These are phyloP conservation scores for Drosophila subquinaria DNA, from an alignment of 2,888 invertebrate species.

Conservation along the genomic window DNA sequence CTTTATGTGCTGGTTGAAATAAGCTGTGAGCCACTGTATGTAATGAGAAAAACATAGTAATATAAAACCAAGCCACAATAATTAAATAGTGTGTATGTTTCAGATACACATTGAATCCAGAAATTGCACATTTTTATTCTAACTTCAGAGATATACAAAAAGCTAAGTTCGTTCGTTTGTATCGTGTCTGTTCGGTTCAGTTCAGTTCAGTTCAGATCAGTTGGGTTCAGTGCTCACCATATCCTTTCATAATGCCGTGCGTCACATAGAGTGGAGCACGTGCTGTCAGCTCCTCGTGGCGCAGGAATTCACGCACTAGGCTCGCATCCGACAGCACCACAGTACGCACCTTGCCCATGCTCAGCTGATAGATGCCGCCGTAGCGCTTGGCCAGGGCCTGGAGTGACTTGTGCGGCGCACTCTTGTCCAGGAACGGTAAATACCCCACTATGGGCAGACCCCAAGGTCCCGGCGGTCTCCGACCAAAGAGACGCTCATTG, in stretches of 20 bases:
- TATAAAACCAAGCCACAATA: too few species aligned
- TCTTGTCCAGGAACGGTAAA: conserved; percentile 90
- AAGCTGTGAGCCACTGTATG: too few species aligned
- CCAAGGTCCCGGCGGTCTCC: conserved; percentile 90
- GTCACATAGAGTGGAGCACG: conserved; percentile 92
- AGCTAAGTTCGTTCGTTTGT: conserved; percentile 41
- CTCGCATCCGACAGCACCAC: conserved; percentile 92
- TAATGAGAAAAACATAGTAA: too few species aligned
- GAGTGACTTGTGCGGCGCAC: conserved; percentile 90
- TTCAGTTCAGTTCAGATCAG: background rate
- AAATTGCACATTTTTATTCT: too few species aligned
- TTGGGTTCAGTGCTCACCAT: conserved; percentile 88
- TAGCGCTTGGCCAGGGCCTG: conserved; percentile 89
- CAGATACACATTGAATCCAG: too few species aligned
- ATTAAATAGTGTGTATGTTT: too few species aligned
- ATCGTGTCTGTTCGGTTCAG: background rate
- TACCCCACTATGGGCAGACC: conserved; percentile 93
- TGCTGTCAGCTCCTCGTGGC: conserved; percentile 90
- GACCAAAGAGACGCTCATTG: conserved; percentile 57
- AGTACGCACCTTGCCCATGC: conserved; percentile 91
- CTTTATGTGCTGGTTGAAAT: too few species aligned
- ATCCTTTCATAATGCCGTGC: conserved; percentile 94
- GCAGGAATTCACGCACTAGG: conserved; percentile 90
- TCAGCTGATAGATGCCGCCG: conserved; percentile 91
- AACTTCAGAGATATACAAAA: too few species aligned